A percentile compares a stretch with the other conserved stretches of the same genome.
Conservation (phyloP, 2,113 vertebrate genomes). For the Mungos mungo region DNA sequence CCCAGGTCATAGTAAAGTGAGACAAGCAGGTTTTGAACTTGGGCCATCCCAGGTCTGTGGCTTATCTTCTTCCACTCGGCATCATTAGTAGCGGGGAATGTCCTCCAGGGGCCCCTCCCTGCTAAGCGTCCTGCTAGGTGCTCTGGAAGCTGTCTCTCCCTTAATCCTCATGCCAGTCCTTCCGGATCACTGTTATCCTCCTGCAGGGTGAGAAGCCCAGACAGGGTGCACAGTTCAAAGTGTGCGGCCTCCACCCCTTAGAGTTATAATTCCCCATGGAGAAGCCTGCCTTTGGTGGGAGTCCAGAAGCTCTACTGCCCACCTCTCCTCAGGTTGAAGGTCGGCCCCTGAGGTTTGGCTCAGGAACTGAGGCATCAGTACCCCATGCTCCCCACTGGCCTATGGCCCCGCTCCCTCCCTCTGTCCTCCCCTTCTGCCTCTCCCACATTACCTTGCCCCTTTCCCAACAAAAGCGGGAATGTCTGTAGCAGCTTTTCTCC, state of each 20-base stretch:
- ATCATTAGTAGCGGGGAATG: neutral
- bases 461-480: neutral
- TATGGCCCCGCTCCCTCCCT: neutral
- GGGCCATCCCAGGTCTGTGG: neutral
- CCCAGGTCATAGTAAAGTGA: neutral
- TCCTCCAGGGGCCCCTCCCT: neutral
- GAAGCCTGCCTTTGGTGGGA: neutral
- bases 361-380: neutral
- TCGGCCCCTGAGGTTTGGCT: neutral
- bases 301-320: neutral
- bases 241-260: neutral
- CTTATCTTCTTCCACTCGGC: too few species aligned
- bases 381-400: neutral
- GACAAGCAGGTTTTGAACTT: neutral
- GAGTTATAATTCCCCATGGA: too few species aligned
- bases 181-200: neutral
- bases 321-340: neutral
- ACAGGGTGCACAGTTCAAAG: neutral
- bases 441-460: neutral
- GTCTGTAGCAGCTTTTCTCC: neutral
- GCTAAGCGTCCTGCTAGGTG: neutral
- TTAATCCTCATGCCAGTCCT: neutral
- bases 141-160: too few species aligned
- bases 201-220: neutral
- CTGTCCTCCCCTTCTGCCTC: neutral